Evolutionary conservation across 2,888 invertebrate species (phyloP).

Genomic region (Cantharis lateralis): DNA sequence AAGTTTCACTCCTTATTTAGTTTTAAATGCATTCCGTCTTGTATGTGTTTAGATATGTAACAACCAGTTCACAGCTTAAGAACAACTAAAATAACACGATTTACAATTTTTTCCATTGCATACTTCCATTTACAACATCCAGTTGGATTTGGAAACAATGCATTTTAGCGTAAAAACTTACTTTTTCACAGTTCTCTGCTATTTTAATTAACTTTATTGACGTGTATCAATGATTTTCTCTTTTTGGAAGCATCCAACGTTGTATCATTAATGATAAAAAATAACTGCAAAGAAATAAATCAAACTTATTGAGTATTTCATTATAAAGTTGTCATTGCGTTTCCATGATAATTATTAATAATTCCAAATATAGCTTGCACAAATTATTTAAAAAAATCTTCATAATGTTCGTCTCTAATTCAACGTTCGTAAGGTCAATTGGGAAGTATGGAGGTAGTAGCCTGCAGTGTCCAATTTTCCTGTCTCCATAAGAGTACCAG

Average conservation of each 20-base stretch:
- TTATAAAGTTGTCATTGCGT: neutral
- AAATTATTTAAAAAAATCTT: neutral
- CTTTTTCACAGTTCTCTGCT: neutral
- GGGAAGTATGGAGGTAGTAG: neutral
- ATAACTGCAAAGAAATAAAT: neutral
- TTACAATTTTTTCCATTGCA: neutral
- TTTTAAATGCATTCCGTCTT: constrained; percentile 29
- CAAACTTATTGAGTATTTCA: neutral
- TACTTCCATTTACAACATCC: neutral
- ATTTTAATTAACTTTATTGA: neutral
- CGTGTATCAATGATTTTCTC: neutral
- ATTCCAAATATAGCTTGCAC: neutral
- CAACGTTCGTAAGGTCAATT: neutral
- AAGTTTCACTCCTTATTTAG: constrained; percentile 44
- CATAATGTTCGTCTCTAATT: neutral
- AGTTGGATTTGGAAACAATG: neutral
- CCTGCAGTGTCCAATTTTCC: neutral
- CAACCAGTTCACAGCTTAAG: constrained; percentile 18
- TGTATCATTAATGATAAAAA: neutral
- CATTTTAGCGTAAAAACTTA: neutral
- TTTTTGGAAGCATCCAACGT: neutral
- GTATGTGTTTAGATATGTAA: constrained; percentile 28
- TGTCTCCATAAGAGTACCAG: neutral
- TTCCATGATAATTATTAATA: neutral
- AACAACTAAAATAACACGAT: constrained; percentile 25